Evolutionary conservation across 2,888 invertebrate species (phyloP).

Genomic region (Exocentrus adspersus): DNA sequence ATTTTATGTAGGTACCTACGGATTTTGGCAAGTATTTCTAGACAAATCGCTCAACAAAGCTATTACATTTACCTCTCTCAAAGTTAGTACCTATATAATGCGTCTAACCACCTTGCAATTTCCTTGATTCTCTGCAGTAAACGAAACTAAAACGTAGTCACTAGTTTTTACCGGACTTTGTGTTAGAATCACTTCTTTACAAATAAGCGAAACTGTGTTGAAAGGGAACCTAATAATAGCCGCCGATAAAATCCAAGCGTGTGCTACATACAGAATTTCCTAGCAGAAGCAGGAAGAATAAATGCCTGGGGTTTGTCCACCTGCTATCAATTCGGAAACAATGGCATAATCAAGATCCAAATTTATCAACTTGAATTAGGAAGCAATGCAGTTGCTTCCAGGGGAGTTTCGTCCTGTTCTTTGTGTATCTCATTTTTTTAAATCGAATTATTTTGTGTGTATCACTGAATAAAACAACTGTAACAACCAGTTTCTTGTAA

Average conservation of each 20-base stretch:
- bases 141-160: too few relatives aligned
- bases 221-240: constrained; percentile 1
- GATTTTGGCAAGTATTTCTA: too few relatives aligned
- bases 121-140: too few relatives aligned
- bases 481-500: too few relatives aligned
- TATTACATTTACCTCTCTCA: too few relatives aligned
- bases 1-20: too few relatives aligned
- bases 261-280: constrained; percentile 3
- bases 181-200: not conserved
- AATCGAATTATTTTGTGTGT: too few relatives aligned
- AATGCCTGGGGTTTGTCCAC: constrained; percentile 5
- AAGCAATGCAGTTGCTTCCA: constrained; percentile 11
- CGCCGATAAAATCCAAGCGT: constrained; percentile 4
- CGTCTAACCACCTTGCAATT: too few relatives aligned
- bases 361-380: not conserved
- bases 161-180: too few relatives aligned
- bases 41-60: too few relatives aligned
- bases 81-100: too few relatives aligned
- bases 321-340: constrained; percentile 1
- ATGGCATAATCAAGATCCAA: constrained; percentile 8
- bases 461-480: too few relatives aligned
- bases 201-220: constrained; percentile 5
- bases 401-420: constrained; percentile 6
- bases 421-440: not conserved
- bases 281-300: not conserved